Evolutionary conservation across 2,888 invertebrate species (phyloP).

Genomic region (Tinea pellionella): DNA sequence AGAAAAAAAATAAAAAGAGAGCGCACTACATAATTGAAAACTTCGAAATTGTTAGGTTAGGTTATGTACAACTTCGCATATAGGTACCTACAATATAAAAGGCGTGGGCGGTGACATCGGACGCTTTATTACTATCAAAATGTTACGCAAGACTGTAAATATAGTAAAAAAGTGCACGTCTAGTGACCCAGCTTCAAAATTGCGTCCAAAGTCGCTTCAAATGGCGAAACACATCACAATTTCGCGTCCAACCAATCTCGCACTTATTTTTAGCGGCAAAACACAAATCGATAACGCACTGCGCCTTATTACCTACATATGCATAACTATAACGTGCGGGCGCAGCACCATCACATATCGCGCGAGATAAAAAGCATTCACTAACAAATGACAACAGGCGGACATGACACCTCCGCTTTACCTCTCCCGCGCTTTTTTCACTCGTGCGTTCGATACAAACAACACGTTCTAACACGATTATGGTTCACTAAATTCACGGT

Average conservation of each 20-base stretch:
- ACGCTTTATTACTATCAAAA: too few relatives aligned
- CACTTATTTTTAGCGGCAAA: not conserved
- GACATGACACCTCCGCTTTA: slow-evolving; percentile 19
- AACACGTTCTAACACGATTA: not conserved
- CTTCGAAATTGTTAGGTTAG: too few relatives aligned
- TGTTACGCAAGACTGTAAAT: too few relatives aligned
- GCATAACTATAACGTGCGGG: slow-evolving; percentile 26
- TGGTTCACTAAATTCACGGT: not conserved
- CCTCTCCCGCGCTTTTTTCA: slow-evolving; percentile 34
- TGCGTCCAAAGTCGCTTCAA: too few relatives aligned
- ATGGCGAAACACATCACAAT: slow-evolving; percentile 22
- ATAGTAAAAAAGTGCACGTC: too few relatives aligned
- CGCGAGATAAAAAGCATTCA: slow-evolving; percentile 12
- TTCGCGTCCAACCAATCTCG: slow-evolving; percentile 55
- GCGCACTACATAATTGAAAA: too few relatives aligned
- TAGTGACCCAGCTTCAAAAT: too few relatives aligned
- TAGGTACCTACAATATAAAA: too few relatives aligned
- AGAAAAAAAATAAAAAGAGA: too few relatives aligned
- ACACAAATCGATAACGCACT: slow-evolving; percentile 56
- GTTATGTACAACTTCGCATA: too few relatives aligned
- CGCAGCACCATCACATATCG: slow-evolving; percentile 25
- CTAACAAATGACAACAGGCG: not conserved
- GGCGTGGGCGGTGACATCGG: too few relatives aligned
- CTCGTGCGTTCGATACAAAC: slow-evolving; percentile 22
- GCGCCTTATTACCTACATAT: slow-evolving; percentile 23